Evolutionary conservation across 2,797 vertebrate species (phyloP).

Genomic region (Sebastes diaconus): DNA sequence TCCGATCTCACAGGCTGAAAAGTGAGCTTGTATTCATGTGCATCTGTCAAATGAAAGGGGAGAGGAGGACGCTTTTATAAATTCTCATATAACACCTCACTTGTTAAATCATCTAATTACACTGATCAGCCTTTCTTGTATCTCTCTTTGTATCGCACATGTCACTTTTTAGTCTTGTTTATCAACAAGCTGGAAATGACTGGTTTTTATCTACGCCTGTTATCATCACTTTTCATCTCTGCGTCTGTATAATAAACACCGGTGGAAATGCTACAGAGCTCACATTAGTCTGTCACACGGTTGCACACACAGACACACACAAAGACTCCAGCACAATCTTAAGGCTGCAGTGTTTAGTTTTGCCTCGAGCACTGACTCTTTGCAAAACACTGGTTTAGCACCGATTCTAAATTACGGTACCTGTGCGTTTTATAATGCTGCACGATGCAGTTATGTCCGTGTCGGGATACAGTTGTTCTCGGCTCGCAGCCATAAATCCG

Average conservation of each 20-base stretch:
- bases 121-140: background rate
- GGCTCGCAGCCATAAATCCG: slow-evolving; percentile 20
- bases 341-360: background rate
- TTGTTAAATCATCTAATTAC: background rate
- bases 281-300: background rate
- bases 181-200: background rate
- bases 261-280: background rate
- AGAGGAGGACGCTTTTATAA: background rate
- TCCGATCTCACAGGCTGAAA: background rate
- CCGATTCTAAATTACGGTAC: background rate
- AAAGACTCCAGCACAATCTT: background rate
- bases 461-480: slow-evolving; percentile 5
- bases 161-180: background rate
- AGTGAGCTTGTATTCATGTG: background rate
- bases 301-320: background rate
- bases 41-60: slow-evolving; percentile 1
- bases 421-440: background rate
- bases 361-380: background rate
- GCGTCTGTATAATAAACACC: background rate
- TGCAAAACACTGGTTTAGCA: background rate
- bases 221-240: background rate
- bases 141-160: background rate
- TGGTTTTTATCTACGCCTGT: background rate
- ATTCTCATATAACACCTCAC: background rate
- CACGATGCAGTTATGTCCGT: background rate